These are phyloP conservation scores for Schizotus pectinicornis DNA, from an alignment of 2,888 invertebrate genomes.

Conservation along the genomic window DNA sequence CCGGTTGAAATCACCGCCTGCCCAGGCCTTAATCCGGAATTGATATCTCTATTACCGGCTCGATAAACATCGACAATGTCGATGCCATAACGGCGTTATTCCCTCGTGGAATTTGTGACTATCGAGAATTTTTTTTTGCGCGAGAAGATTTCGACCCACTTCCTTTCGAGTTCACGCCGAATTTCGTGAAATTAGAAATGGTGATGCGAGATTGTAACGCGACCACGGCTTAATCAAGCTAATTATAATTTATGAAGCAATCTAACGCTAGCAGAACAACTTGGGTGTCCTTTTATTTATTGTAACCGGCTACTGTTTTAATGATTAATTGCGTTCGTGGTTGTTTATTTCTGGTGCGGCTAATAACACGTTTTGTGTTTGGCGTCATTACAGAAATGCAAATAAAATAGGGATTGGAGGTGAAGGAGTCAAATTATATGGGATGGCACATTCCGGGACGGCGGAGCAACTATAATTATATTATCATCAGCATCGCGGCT, in stretches of 20 bases:
- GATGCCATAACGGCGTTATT: no score
- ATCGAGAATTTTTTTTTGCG: neutral
- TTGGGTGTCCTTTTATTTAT: constrained; percentile 10
- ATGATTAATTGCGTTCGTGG: constrained; percentile 23
- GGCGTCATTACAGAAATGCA: constrained; percentile 31
- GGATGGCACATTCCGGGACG: constrained; percentile 30
- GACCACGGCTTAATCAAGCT: no score
- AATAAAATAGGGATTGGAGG: constrained; percentile 25
- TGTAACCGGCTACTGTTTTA: constrained; percentile 22
- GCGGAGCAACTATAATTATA: constrained; percentile 34
- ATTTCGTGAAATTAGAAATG: no score
- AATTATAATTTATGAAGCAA: constrained; percentile 4
- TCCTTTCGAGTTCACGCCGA: no score
- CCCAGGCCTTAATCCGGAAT: constrained; percentile 16
- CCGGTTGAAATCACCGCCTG: constrained; percentile 22
- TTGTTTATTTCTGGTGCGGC: neutral
- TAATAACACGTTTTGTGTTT: constrained; percentile 30
- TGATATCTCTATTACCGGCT: constrained; percentile 25
- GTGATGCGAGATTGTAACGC: no score
- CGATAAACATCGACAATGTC: constrained; percentile 13
- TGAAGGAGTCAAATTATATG: constrained; percentile 37
- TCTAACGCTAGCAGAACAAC: neutral
- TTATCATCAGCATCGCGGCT: constrained; percentile 30
- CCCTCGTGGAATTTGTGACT: no score
- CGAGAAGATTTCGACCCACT: neutral